Conservation (phyloP, 35 echinoderm and acorn worm species). For the Ophioderma brevispina region DNA sequence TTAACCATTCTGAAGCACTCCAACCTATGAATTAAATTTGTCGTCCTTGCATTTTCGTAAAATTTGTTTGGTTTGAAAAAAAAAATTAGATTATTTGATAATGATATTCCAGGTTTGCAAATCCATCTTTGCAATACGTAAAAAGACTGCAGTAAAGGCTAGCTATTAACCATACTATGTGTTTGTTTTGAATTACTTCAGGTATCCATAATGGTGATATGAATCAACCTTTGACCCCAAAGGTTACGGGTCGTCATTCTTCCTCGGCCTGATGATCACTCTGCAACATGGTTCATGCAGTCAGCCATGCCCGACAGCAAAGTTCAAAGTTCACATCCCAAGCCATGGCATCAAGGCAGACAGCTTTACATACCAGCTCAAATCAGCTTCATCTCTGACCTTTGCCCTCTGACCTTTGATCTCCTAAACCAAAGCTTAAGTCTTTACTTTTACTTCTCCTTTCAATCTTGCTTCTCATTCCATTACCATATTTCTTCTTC, state of each 20-base stretch:
- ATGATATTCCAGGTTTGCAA: too few species aligned
- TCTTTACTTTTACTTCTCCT: too few species aligned
- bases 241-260: not conserved
- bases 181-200: not conserved
- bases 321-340: not conserved
- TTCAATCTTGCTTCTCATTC: too few species aligned
- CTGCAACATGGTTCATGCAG: not conserved
- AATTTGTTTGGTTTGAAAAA: too few species aligned
- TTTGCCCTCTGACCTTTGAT: not conserved
- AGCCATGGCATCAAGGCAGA: not conserved
- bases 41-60: too few species aligned
- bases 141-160: too few species aligned
- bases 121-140: too few species aligned
- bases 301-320: not conserved
- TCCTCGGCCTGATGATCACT: not conserved
- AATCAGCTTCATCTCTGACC: not conserved
- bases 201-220: not conserved
- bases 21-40: too few species aligned
- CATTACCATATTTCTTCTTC: too few species aligned
- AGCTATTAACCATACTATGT: not conserved
- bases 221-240: not conserved
- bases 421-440: too few species aligned
- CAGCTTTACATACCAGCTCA: not conserved
- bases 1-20: too few species aligned
- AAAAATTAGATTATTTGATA: too few species aligned